Base-by-base conservation (phyloP, 2,113 vertebrate genomes). In the Nesogale talazaci region DNA sequence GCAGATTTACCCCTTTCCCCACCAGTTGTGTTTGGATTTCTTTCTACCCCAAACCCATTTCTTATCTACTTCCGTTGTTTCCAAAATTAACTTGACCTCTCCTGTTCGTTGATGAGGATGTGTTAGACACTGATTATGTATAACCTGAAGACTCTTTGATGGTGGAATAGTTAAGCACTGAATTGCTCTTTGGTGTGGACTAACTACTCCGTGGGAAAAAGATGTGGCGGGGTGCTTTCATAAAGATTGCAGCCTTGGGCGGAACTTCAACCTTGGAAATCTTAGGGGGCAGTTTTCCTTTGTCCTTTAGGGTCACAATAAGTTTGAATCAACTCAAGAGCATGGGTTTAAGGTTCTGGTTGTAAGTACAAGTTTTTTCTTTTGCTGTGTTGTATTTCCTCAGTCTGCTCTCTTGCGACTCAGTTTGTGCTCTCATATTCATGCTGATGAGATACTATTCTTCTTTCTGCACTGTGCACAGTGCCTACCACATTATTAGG, bases 361-460 rank as follows among this genome's bases (percentile, higher is more conserved):
- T 72, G 34, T 72, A 34, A 20, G 69, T 36, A 8, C 12, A 40
- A 25, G 27, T 4, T 52, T 59, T 23, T 86, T 31, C 7, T 42
- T 86, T 92, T 36, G n/a, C 15, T 17, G 72, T 2, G 16, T 72
- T 86, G 17, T 78, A 65, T 69, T 85, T 59, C 56, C 79, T 16
- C 22, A 27, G 20, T 88, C 65, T 91, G n/a, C 72, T 69, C 59
- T n/a, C 15, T 87, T 94, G 34, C 27, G 23, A 93, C 75, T 88
- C 46, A 57, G 17, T 82, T 78, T 89, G 57, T 67, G 2, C 19
- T 59, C 1, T 85, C 19, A 63, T 72, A 75, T 67, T 31, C 75
- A 74, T 63, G 3, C 36, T 83, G 12, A 59, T 70, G 61, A 72
- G 19, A 70, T 84, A 74, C 23, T 63, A 27, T 31, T 92, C 82